phyloP scores from a whole-genome alignment of 2,888 invertebrate genomes.

The Thelaira solivaga region DNA sequence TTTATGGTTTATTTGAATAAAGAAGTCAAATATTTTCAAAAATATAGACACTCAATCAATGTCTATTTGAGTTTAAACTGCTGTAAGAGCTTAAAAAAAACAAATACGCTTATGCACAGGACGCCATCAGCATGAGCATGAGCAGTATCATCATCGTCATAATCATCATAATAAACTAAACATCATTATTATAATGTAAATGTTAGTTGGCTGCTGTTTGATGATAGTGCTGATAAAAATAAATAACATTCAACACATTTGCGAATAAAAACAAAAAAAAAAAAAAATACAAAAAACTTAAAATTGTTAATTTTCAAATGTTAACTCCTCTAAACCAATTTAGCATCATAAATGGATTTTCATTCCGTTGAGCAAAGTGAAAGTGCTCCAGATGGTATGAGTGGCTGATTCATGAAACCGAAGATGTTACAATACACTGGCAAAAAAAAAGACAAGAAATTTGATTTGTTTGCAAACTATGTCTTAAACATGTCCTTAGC shows the following conservation, averaged over 20 bases:
- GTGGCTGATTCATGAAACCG: constrained; percentile 43
- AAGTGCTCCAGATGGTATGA: constrained; percentile 74
- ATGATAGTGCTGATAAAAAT: constrained; percentile 58
- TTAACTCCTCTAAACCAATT: constrained; percentile 61
- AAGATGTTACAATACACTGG: constrained; percentile 56
- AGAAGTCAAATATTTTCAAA: constrained; percentile 26
- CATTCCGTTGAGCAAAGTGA: constrained; percentile 69
- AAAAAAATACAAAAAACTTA: constrained; percentile 17
- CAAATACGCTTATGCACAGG: constrained; percentile 13
- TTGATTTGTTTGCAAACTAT: background rate
- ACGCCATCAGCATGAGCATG: background rate
- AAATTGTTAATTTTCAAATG: constrained; percentile 60
- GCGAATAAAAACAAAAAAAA: background rate
- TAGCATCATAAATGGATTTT: constrained; percentile 58
- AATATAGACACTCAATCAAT: constrained; percentile 23
- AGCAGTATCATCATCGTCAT: background rate
- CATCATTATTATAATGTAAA: constrained; percentile 26
- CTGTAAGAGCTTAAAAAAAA: background rate
- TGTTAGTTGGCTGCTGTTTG: constrained; percentile 47
- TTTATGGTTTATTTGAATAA: constrained; percentile 12
- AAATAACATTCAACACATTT: constrained; percentile 62
- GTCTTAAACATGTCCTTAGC: too few species aligned
- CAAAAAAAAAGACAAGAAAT: constrained; percentile 4
- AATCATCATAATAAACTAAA: background rate
- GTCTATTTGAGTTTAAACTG: constrained; percentile 10